Base-by-base conservation (phyloP, 1,140 invertebrate species). In the Conus betulinus region DNA sequence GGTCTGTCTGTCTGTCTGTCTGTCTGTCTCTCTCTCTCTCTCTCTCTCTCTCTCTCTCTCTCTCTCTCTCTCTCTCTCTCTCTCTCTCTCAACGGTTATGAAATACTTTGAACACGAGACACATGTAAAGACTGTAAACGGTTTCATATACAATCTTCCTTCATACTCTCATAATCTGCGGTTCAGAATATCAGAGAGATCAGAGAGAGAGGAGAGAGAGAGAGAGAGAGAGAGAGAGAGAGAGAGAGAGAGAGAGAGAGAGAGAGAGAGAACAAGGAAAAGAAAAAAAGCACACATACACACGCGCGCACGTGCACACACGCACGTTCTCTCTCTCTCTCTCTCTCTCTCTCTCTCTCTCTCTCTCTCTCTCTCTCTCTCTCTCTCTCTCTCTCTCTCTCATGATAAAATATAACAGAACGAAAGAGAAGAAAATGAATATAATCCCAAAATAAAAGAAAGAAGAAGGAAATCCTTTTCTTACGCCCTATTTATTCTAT, bases 11-110 rank as follows among this genome's bases (percentile, higher is more conserved):
- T 39, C 39, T 39, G 39, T 39, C 39, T 39, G 39, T 39, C 39
- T 39, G 39, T 39, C 39, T 39, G 39, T 1, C 63, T 71, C 63
- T 2, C 63, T 71, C 63, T 71, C 63, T 71, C 63, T 71, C 63
- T 71, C 63, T 67, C 63, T 71, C 63, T 71, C 63, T 71, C 63
- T 15, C 63, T 71, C 63, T 71, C 63, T 71, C 63, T 71, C 63
- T 71, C 63, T 71, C 63, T 71, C 63, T 71, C 63, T 71, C 63
- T n/a, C 63, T n/a, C 63, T n/a, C 63, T n/a, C 63, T n/a, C 63
- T 71, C 63, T 71, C 63, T 71, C 63, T n/a, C 63, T n/a, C 63
- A 15, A 17, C 3, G 15, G 15, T 71, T 71, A 17, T n/a, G 1
- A 71, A 17, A 17, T 71, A 71, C 63, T 71, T n/a, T 71, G n/a